Base-by-base conservation (phyloP, 2,888 invertebrate species). In the Endomychus coccineus region DNA sequence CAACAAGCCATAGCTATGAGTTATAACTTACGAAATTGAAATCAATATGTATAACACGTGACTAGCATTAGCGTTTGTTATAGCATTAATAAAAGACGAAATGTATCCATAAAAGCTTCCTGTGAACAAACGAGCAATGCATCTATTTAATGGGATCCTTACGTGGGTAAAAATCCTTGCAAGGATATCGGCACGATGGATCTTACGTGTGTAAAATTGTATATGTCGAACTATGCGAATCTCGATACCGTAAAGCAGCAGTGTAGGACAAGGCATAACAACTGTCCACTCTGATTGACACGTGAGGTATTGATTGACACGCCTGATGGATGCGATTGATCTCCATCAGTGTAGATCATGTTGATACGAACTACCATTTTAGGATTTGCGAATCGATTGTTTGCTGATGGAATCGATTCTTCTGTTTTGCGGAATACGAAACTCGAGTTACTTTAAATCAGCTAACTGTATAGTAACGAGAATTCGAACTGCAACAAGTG, bases 341-440 rank as follows among this genome's bases (percentile, higher is more conserved):
- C 59, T 57, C 61, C 62, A 66, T 66, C 66, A 62, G 63, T 64
- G 64, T 65, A 65, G 66, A 66, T 66, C 64, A 64, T 55, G 46
- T 50, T 46, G 57, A 59, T 57, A 59, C 46, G 33, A 37, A 40
- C 29, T 54, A 45, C 57, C 57, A 53, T 57, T 57, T 58, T 55
- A 40, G 55, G 55, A 45, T 45, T 49, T 45, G 46, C 43, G 44
- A 27, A 28, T 45, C 55, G 51, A 54, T 54, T 53, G 53, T 54
- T 50, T 40, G 16, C 25, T n/a, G 16, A 16, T 16, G 36, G 14
- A 21, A 22, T 16, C n/a, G n/a, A n/a, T n/a, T n/a, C n/a, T n/a
- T n/a, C n/a, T n/a, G n/a, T n/a, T n/a, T n/a, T n/a, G n/a, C n/a
- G n/a, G n/a, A n/a, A n/a, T n/a, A n/a, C n/a, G n/a, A n/a, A n/a